A percentile compares a stretch with the other conserved stretches of the same genome.
Evolutionary conservation across 2,113 vertebrate species (phyloP).

Genomic region (Pseudorectes ferrugineus): DNA sequence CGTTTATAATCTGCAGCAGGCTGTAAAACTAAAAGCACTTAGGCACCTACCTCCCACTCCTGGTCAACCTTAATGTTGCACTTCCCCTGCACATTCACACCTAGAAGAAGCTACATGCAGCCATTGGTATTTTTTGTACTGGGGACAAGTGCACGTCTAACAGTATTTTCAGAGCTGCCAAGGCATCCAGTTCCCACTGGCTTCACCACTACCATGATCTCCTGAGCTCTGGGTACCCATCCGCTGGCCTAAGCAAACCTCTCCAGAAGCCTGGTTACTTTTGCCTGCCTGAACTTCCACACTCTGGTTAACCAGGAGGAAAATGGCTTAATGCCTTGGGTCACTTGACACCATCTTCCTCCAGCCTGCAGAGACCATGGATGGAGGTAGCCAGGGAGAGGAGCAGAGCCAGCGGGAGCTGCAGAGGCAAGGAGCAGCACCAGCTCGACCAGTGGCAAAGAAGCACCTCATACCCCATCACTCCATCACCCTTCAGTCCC

Average conservation of each 20-base stretch:
- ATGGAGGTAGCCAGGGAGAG: neutral
- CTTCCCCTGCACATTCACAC: neutral
- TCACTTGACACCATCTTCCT: neutral
- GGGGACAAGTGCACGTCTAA: neutral
- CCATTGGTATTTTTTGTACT: neutral
- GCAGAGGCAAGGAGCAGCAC: neutral
- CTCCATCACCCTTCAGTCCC: neutral
- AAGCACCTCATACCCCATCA: neutral
- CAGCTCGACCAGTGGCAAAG: neutral
- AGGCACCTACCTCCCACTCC: neutral
- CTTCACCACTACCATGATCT: neutral
- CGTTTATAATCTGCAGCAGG: neutral
- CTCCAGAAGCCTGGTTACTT: neutral
- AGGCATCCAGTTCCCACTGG: neutral
- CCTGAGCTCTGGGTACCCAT: neutral
- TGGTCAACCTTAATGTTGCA: neutral
- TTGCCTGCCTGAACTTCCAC: neutral
- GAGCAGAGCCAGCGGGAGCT: rapidly evolving
- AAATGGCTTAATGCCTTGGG: neutral
- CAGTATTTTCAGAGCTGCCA: neutral
- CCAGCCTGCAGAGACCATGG: neutral
- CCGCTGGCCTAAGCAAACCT: neutral
- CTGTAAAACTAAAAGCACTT: neutral
- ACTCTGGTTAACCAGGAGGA: neutral
- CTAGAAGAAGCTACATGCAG: neutral